A percentile compares a stretch with the other conserved stretches of the same genome.
These are phyloP conservation scores for Glaucomys volans DNA, from an alignment of 2,113 vertebrate species.

Conservation along the genomic window DNA sequence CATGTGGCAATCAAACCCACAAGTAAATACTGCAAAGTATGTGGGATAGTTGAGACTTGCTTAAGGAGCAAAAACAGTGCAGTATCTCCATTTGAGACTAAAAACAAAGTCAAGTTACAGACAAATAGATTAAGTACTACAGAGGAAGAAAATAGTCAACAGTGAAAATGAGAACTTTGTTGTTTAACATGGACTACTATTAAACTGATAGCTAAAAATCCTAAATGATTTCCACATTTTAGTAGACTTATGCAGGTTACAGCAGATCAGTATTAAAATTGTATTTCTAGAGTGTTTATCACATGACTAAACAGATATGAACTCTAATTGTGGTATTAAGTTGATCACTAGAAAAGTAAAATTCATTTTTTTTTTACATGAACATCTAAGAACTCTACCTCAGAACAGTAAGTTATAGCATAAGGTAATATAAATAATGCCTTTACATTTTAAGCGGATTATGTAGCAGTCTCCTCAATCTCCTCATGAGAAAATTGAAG, in stretches of 20 bases:
- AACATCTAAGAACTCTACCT: background rate
- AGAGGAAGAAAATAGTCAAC: background rate
- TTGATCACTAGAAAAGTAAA: conserved; percentile 35
- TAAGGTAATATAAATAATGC: background rate
- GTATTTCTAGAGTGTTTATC: background rate
- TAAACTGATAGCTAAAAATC: background rate
- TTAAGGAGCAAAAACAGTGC: conserved; percentile 43
- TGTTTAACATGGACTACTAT: background rate
- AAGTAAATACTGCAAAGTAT: conserved; percentile 46
- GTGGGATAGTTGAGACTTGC: conserved; percentile 39
- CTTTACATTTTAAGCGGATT: conserved; percentile 6
- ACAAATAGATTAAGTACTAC: background rate
- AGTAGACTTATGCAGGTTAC: background rate
- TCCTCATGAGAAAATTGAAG: conserved; percentile 9
- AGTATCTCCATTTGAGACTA: background rate
- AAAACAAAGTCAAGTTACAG: conserved; percentile 39
- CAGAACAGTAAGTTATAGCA: background rate
- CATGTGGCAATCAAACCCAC: background rate
- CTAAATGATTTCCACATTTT: background rate
- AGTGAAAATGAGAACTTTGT: background rate
- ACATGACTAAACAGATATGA: background rate
- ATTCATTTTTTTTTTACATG: background rate
- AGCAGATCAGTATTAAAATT: background rate
- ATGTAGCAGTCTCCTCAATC: background rate
- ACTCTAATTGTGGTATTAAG: background rate